Conservation (phyloP, 2,888 invertebrate genomes). For the Dioctria linearis region DNA sequence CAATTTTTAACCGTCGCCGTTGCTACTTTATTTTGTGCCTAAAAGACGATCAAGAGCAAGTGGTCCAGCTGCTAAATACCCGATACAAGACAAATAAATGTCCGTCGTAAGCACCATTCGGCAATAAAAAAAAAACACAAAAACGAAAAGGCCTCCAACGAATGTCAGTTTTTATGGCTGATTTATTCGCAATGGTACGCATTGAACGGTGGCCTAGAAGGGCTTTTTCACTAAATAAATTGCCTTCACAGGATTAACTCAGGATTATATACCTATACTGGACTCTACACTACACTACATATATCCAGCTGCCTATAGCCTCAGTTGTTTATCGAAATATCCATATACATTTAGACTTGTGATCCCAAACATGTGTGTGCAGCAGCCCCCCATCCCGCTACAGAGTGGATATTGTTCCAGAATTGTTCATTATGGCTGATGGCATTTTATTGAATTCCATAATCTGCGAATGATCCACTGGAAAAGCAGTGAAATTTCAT, state of each 20-base stretch:
- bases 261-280: neutral
- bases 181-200: conserved; percentile 22
- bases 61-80: conserved; percentile 23
- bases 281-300: too few relatives aligned
- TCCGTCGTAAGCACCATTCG: neutral
- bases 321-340: conserved; percentile 7
- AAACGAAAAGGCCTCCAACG: neutral
- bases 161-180: conserved; percentile 48
- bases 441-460: conserved; percentile 46
- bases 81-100: conserved; percentile 32
- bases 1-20: conserved; percentile 26
- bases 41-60: conserved; percentile 25
- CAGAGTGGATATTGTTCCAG: conserved; percentile 27
- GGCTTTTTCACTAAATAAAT: conserved; percentile 42
- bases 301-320: conserved; percentile 6
- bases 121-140: conserved; percentile 7
- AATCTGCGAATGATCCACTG: conserved; percentile 37
- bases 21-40: neutral
- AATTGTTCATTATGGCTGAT: conserved; percentile 41
- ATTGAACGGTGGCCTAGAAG: conserved; percentile 2
- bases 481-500: conserved; percentile 43
- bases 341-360: neutral
- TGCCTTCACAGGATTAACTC: conserved; percentile 37
- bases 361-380: conserved; percentile 10
- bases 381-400: neutral